These are phyloP conservation scores for Ifrita kowaldi DNA, from an alignment of 2,113 vertebrate species.

Conservation along the genomic window DNA sequence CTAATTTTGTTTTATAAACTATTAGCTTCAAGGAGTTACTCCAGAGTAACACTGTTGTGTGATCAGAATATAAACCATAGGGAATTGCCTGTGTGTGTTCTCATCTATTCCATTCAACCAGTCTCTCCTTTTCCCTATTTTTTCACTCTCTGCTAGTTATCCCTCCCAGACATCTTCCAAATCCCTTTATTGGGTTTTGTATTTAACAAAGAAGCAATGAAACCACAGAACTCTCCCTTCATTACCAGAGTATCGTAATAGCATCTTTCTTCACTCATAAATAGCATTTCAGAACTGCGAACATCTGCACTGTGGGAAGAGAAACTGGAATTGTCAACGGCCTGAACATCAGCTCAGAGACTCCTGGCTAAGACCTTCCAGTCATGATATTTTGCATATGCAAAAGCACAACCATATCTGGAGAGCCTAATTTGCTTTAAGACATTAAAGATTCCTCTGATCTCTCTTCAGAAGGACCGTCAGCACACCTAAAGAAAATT, in stretches of 20 bases:
- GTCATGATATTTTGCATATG: slow-evolving; percentile 19
- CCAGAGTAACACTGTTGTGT: neutral
- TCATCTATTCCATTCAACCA: neutral
- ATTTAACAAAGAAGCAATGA: slow-evolving; percentile 15
- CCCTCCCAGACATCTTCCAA: slow-evolving; percentile 1
- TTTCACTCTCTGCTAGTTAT: neutral
- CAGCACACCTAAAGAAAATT: slow-evolving; percentile 31
- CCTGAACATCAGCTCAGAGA: neutral
- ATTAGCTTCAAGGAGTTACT: slow-evolving; percentile 23
- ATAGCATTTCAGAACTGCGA: neutral
- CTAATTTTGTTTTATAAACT: slow-evolving; percentile 1
- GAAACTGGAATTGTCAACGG: neutral
- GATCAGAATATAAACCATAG: neutral
- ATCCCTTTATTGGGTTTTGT: slow-evolving; percentile 11
- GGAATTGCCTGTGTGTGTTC: neutral
- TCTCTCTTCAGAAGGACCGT: slow-evolving; percentile 20
- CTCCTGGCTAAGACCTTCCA: neutral
- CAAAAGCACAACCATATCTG: slow-evolving; percentile 1
- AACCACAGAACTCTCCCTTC: neutral
- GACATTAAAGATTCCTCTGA: slow-evolving; percentile 48
- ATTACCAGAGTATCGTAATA: neutral
- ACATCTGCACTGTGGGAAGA: neutral
- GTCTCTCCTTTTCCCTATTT: neutral
- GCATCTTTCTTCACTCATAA: neutral
- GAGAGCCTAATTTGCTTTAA: slow-evolving; percentile 22